Base-by-base conservation (phyloP, 2,113 vertebrate genomes). In the Montifringilla adamsi region DNA sequence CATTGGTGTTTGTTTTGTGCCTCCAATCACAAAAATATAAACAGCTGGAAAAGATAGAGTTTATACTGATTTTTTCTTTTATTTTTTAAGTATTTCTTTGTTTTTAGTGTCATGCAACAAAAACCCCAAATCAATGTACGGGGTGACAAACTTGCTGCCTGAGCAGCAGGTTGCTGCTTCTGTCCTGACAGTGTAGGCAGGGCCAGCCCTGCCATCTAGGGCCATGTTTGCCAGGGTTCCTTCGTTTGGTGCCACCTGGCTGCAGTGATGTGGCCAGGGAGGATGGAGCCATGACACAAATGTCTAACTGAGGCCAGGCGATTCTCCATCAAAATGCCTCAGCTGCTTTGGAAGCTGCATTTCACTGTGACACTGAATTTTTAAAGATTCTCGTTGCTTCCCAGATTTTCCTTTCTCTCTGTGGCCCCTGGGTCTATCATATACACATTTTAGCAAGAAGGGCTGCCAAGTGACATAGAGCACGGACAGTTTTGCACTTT, bases 51-150 rank as follows among this genome's bases (percentile, higher is more conserved):
- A 59, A 62, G 11, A 35, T 5, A 41, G n/a, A 26, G 30, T 78
- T 87, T 78, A 8, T 56, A 39, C 13, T 33, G 52, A 37, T 41
- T 10, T 44, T 20, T 30, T 37, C 37, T 37, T 37, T 37, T 37
- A 37, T 37, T 19, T 15, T 30, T 19, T 13, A 2, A 18, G 14
- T 31, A 15, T 23, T 17, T 69, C 1, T 35, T n/a, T 75, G 15
- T 79, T 33, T 41, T 59, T 50, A 27, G 15, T 33, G 47, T 79
- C 17, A 56, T 52, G 18, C 10, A 44, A 46, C 8, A 68, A 43
- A 49, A 55, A 1, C 0, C 0, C 11, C 31, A n/a, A 43, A 41
- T 46, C 0, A 17, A 10, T n/a, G 35, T 9, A 5, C 5, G 27
- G 8, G 2, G 9, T 64, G 33, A 15, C 56, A 47, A 26, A 56